These are phyloP conservation scores for Calyptommatus sinebrachiatus DNA, from an alignment of 2,113 vertebrate genomes.

Conservation along the genomic window DNA sequence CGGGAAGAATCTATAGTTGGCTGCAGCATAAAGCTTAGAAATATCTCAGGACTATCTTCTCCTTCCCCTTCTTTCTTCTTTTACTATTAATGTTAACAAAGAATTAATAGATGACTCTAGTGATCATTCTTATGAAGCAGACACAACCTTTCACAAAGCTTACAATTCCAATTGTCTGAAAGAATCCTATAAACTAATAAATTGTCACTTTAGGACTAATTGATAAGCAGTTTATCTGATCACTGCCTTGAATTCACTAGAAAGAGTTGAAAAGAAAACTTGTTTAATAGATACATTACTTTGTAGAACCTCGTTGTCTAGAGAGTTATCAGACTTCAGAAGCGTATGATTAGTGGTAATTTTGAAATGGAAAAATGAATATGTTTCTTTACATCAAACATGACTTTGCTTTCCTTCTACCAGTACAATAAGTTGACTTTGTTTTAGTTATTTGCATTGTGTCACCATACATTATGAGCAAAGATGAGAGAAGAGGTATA, in stretches of 20 bases:
- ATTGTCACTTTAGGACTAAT: slow-evolving; percentile 1
- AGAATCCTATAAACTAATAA: neutral
- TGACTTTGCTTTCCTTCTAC: neutral
- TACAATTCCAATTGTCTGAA: neutral
- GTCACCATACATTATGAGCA: neutral
- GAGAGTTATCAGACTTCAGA: neutral
- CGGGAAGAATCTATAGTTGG: neutral
- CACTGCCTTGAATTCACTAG: neutral
- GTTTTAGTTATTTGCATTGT: neutral
- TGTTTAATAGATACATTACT: slow-evolving; percentile 3
- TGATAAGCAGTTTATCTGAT: slow-evolving; percentile 1
- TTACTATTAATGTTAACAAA: rapidly evolving
- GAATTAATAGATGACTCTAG: rapidly evolving
- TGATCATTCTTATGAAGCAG: rapidly evolving
- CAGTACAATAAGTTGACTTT: neutral
- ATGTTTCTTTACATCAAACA: neutral
- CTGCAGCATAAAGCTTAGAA: slow-evolving; percentile 1
- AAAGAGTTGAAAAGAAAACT: neutral
- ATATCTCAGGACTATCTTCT: neutral
- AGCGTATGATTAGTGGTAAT: neutral
- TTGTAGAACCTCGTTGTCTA: neutral
- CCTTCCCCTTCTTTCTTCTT: too few species aligned
- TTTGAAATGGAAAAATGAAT: neutral
- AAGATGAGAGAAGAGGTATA: neutral
- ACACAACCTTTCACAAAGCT: rapidly evolving